Conservation (phyloP, 2,888 invertebrate species). For the Campopleginae sp. region DNA sequence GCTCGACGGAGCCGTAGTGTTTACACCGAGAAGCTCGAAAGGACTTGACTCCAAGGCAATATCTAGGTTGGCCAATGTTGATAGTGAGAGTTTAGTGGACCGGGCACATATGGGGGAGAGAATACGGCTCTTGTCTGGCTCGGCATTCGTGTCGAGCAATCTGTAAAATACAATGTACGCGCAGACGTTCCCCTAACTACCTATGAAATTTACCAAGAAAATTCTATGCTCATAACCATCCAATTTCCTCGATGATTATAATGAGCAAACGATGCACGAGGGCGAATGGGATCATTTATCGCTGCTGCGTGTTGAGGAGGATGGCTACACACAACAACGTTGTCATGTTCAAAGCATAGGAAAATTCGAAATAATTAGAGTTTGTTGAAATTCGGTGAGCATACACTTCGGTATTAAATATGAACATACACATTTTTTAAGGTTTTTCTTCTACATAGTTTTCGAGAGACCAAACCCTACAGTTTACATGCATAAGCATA, state of each 20-base stretch:
- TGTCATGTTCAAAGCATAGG: too few species aligned
- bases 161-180: slow-evolving; percentile 32
- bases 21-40: slow-evolving; percentile 35
- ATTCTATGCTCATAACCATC: not conserved
- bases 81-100: slow-evolving; percentile 30
- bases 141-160: slow-evolving; percentile 20
- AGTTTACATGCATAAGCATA: too few species aligned
- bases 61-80: slow-evolving; percentile 48
- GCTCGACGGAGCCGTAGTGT: slow-evolving; percentile 51
- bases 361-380: too few species aligned
- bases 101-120: slow-evolving; percentile 6
- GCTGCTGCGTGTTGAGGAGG: not conserved
- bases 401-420: too few species aligned
- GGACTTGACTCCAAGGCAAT: slow-evolving; percentile 56
- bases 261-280: not conserved
- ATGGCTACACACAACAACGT: too few species aligned
- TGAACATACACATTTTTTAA: too few species aligned
- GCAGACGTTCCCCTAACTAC: slow-evolving; percentile 3
- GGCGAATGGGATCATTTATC: not conserved
- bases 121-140: not conserved
- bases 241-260: slow-evolving; percentile 9
- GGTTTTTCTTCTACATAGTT: too few species aligned
- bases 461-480: too few species aligned
- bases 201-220: slow-evolving; percentile 25
- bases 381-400: too few species aligned